Conservation (phyloP, 1,140 invertebrate genomes). For the Drosophila sechellia region DNA sequence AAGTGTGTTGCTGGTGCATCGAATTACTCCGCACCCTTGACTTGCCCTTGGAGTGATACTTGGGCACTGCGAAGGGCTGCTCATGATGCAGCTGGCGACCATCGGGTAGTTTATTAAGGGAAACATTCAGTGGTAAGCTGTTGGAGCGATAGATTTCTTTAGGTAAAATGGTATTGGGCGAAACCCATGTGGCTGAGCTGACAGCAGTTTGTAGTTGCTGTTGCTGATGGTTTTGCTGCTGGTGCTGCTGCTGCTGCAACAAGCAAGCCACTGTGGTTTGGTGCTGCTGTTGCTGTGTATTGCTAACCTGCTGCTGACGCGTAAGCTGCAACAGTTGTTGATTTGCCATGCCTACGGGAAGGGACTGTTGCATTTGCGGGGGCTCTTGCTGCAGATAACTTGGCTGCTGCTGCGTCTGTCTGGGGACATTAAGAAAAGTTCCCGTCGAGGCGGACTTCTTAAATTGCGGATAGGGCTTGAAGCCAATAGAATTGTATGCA, state of each 20-base stretch:
- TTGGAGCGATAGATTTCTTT: constrained; percentile 87
- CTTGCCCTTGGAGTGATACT: constrained; percentile 72
- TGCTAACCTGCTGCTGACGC: constrained; percentile 59
- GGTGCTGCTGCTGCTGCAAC: constrained; percentile 60
- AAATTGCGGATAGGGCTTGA: constrained; percentile 82
- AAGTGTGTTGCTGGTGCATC: constrained; percentile 77
- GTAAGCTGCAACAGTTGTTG: constrained; percentile 67
- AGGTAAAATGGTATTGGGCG: constrained; percentile 67
- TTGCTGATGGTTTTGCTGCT: constrained; percentile 55
- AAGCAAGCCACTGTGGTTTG: constrained; percentile 43
- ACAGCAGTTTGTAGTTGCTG: constrained; percentile 49
- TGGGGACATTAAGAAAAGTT: constrained; percentile 74
- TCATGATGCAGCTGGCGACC: constrained; percentile 47
- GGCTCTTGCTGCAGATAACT: constrained; percentile 60
- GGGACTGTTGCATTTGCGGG: constrained; percentile 71
- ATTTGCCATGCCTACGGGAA: constrained; percentile 62
- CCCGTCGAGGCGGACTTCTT: constrained; percentile 81
- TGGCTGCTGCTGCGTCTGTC: constrained; percentile 55
- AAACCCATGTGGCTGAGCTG: constrained; percentile 64
- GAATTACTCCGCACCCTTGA: constrained; percentile 81
- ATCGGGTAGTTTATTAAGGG: constrained; percentile 69
- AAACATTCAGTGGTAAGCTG: constrained; percentile 86
- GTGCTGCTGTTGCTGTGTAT: constrained; percentile 55
- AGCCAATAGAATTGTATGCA: constrained; percentile 67
- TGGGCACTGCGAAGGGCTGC: constrained; percentile 75